Evolutionary conservation across 2,888 invertebrate genomes (phyloP).

Genomic region (Lamproptera curius): DNA sequence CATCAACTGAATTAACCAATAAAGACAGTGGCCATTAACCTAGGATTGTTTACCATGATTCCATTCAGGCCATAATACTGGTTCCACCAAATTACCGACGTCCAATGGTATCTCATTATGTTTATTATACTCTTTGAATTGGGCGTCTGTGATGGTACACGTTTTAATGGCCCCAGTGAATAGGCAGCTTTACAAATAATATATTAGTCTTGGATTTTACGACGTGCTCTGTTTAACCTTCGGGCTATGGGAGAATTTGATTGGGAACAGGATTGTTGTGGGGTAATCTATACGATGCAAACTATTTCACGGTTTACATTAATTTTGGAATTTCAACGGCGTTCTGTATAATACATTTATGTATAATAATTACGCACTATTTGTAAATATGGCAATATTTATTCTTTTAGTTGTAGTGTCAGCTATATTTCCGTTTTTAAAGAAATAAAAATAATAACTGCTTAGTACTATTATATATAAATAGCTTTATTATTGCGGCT

Average conservation of each 20-base stretch:
- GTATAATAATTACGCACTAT: not conserved
- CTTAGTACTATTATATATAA: not conserved
- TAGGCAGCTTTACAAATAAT: slow-evolving; percentile 14
- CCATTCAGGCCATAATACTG: slow-evolving; percentile 3
- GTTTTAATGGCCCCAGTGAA: slow-evolving; percentile 12
- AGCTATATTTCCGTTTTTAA: too few species aligned
- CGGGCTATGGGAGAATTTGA: slow-evolving; percentile 4
- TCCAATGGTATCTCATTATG: slow-evolving; percentile 14
- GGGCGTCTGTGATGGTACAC: slow-evolving; percentile 11
- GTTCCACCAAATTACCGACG: slow-evolving; percentile 13
- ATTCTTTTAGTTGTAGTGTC: too few species aligned
- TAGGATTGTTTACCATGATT: slow-evolving; percentile 8
- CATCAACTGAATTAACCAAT: slow-evolving; percentile 11
- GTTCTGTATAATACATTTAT: too few species aligned
- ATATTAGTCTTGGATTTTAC: slow-evolving; percentile 4
- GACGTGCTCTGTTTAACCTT: slow-evolving; percentile 1
- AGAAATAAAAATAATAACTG: too few species aligned
- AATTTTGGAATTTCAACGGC: not conserved
- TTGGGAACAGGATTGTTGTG: not conserved
- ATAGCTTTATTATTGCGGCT: not conserved
- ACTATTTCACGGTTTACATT: not conserved
- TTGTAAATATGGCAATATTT: not conserved
- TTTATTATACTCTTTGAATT: slow-evolving; percentile 18
- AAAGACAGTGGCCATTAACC: slow-evolving; percentile 1
- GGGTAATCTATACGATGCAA: not conserved